phyloP scores from a whole-genome alignment of 1,140 invertebrate species.

The Cotesia chilonis region DNA sequence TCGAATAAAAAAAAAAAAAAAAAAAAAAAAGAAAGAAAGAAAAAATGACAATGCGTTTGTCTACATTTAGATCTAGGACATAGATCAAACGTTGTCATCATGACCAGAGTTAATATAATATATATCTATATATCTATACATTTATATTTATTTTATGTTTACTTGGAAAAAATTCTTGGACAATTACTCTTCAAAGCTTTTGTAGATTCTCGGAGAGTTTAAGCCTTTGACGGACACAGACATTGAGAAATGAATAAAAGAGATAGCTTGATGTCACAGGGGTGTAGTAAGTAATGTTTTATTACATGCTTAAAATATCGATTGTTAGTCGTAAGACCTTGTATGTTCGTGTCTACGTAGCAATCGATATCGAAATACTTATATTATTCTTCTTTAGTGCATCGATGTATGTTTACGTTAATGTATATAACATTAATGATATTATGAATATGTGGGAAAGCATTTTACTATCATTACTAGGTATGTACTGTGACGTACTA shows the following conservation, averaged over 20 bases:
- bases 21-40: no score
- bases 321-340: constrained; percentile 25
- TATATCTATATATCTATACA: neutral
- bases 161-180: neutral
- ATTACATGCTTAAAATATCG: constrained; percentile 9
- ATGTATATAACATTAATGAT: no score
- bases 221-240: neutral
- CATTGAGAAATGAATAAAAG: neutral
- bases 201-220: neutral
- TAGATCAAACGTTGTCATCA: constrained; percentile 15
- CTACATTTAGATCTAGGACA: constrained; percentile 26
- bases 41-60: neutral
- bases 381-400: no score
- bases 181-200: neutral
- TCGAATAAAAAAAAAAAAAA: neutral
- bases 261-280: neutral
- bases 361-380: constrained; percentile 5
- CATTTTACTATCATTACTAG: no score
- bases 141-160: constrained; percentile 25
- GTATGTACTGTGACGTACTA: no score
- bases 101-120: neutral
- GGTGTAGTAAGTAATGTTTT: neutral
- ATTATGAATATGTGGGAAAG: no score
- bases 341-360: constrained; percentile 10
- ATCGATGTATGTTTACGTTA: no score